A percentile compares a stretch with the other conserved stretches of the same genome.
Evolutionary conservation across 2,113 vertebrate species (phyloP).

Genomic region (Agapornis roseicollis): DNA sequence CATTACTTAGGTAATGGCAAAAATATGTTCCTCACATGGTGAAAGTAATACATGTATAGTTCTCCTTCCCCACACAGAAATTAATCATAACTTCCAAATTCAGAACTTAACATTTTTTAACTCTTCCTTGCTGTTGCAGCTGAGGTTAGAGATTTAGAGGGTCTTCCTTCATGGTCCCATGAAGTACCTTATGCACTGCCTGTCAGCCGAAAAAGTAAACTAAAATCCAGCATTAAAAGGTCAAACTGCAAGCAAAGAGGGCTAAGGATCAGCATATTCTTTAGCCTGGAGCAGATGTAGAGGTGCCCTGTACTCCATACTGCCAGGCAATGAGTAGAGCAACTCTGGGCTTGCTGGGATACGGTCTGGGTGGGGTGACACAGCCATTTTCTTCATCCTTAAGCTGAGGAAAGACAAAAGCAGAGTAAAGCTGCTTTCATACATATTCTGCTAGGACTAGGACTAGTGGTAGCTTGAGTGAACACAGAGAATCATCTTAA

Average conservation of each 20-base stretch:
- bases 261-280: neutral
- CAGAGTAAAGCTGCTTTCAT: neutral
- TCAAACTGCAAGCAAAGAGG: neutral
- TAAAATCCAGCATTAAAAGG: neutral
- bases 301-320: neutral
- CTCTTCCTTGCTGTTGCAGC: neutral
- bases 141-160: neutral
- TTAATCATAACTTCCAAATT: constrained; percentile 25
- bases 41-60: constrained; percentile 29
- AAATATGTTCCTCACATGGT: constrained; percentile 6
- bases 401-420: neutral
- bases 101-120: neutral
- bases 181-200: neutral
- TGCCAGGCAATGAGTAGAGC: neutral
- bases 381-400: neutral
- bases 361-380: neutral
- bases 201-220: neutral
- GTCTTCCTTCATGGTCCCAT: neutral
- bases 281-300: neutral
- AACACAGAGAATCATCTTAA: neutral
- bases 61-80: constrained; percentile 21
- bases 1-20: constrained; percentile 35
- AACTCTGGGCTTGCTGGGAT: neutral
- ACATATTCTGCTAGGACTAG: neutral
- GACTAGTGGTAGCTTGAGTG: neutral